These are phyloP conservation scores for Trissolcus basalis DNA, from an alignment of 1,140 invertebrate species.

Conservation along the genomic window DNA sequence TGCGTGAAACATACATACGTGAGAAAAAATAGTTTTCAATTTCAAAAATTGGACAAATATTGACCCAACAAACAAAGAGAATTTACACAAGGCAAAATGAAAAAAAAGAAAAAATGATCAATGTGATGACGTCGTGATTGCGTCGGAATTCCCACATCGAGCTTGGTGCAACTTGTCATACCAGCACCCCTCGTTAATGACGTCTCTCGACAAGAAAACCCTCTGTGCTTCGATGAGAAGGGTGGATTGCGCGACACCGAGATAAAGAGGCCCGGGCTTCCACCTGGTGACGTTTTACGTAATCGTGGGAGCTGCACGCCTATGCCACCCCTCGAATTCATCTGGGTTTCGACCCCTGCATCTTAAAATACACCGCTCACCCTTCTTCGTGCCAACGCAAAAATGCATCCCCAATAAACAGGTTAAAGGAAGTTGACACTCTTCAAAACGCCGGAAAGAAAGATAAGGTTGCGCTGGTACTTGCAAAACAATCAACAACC, in stretches of 20 bases:
- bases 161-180: slow-evolving; percentile 46
- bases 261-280: slow-evolving; percentile 50
- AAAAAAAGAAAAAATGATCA: slow-evolving; percentile 23
- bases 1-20: too few species aligned
- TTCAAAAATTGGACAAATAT: slow-evolving; percentile 15
- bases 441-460: slow-evolving; percentile 8
- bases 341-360: slow-evolving; percentile 41
- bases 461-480: slow-evolving; percentile 20
- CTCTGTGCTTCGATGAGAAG: slow-evolving; percentile 19
- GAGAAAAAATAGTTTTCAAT: not conserved
- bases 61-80: slow-evolving; percentile 15
- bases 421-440: slow-evolving; percentile 57
- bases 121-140: slow-evolving; percentile 30
- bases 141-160: slow-evolving; percentile 45
- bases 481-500: too few species aligned
- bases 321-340: slow-evolving; percentile 53
- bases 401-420: slow-evolving; percentile 51
- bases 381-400: slow-evolving; percentile 6
- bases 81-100: slow-evolving; percentile 12
- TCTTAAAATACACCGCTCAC: slow-evolving; percentile 31
- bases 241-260: slow-evolving; percentile 28
- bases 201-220: slow-evolving; percentile 38
- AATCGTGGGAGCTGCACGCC: slow-evolving; percentile 61
- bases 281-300: slow-evolving; percentile 55
- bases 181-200: slow-evolving; percentile 58